These are phyloP conservation scores for Smutsia temminckii DNA, from an alignment of 2,797 vertebrate genomes.

Conservation along the genomic window DNA sequence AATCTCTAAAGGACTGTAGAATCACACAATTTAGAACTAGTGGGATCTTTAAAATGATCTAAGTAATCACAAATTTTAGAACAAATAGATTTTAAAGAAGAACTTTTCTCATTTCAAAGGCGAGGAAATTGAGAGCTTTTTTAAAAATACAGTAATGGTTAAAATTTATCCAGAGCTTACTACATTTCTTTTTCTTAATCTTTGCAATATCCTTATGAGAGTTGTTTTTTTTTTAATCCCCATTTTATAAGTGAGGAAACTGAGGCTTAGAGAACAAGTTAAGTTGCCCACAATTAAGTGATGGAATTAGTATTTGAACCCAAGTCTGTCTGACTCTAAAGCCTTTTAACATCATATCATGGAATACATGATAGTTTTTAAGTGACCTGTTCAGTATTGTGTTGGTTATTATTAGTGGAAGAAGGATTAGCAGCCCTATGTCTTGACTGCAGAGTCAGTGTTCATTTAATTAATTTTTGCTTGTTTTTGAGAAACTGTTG, in stretches of 20 bases:
- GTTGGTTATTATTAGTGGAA: slow-evolving; percentile 18
- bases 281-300: background rate
- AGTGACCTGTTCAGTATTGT: background rate
- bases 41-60: background rate
- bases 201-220: background rate
- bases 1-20: background rate
- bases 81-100: background rate
- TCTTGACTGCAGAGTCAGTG: background rate
- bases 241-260: slow-evolving; percentile 26
- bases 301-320: slow-evolving; percentile 15
- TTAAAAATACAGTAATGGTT: background rate
- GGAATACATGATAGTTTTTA: background rate
- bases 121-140: background rate
- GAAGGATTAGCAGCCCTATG: slow-evolving; percentile 21
- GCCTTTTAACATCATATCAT: background rate
- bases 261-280: background rate
- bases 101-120: background rate
- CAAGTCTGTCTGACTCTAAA: background rate
- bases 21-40: background rate
- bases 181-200: slow-evolving; percentile 5
- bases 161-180: background rate
- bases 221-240: background rate
- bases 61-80: background rate
- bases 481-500: slow-evolving; percentile 42
- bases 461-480: slow-evolving; percentile 44